Base-by-base conservation (phyloP, 2,113 vertebrate genomes). In the Eurypyga helias region DNA sequence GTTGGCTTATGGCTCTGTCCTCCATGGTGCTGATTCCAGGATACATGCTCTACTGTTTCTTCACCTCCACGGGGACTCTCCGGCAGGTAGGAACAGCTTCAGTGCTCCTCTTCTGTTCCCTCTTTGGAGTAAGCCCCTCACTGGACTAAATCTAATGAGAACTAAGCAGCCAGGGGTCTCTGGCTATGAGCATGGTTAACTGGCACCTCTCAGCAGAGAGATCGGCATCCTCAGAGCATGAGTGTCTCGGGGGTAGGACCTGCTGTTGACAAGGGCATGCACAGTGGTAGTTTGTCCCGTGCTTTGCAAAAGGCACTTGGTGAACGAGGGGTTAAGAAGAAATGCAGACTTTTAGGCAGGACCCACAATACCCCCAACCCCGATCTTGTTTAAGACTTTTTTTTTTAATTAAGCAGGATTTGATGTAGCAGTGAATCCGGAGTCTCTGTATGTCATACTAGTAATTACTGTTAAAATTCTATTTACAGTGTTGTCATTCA, bases 21-120 rank as follows among this genome's bases (percentile, higher is more conserved):
- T 99, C 99, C 46, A 99, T 99, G 99, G 17, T 99, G 6, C 97
- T 99, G 57, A 98, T 99, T 51, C 99, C 99, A 4, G 98, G 98
- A 25, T 99, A 99, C 60, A 96, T 98, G 96, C 73, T 99, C 87
- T 99, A 98, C 95, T 97, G 98, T 76, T 98, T 99, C 95, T 97
- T 98, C 93, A 98, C 90, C 83, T 98, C 98, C 25, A 97, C 98
- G 24, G 99, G 99, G 65, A 98, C 97, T 29, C 41, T 98, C 49
- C 86, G 29, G 25, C 98, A 99, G 98, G 98, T 98, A 98, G 49
- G 92, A 60, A 28, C n/a, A 26, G 31, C 75, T 91, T 38, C 60
- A 29, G 8, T 31, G 7, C 34, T 58, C 26, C 58, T 46, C 34
- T 62, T 88, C 45, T 83, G 25, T 46, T 28, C 6, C 41, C 24